A percentile compares a stretch with the other conserved stretches of the same genome.
These are phyloP conservation scores for Crambe crambe DNA, from an alignment of 37 sponge, comb jelly and placozoan species.

Conservation along the genomic window DNA sequence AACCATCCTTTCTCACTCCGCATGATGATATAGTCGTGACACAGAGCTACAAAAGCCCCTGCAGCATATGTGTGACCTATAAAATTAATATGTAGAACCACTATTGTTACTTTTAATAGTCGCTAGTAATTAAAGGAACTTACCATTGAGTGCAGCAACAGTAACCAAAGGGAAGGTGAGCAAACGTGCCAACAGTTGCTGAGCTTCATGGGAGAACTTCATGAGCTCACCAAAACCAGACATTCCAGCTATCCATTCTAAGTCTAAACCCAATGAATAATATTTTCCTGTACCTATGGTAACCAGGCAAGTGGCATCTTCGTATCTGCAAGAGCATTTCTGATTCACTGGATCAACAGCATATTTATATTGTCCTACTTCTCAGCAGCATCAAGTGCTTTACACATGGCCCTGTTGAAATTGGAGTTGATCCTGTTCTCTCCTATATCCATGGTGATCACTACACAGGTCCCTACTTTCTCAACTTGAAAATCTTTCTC, in stretches of 20 bases:
- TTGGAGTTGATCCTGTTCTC: slow-evolving; percentile 60
- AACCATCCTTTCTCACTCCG: slow-evolving; percentile 68
- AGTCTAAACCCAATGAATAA: slow-evolving; percentile 71
- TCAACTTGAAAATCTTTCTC: slow-evolving; percentile 21
- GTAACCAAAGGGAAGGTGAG: slow-evolving; percentile 72
- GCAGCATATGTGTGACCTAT: slow-evolving; percentile 79
- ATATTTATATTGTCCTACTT: slow-evolving; percentile 21
- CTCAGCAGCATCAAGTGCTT: slow-evolving; percentile 59
- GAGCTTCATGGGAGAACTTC: slow-evolving; percentile 11
- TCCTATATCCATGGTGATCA: slow-evolving; percentile 42
- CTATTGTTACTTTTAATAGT: background rate
- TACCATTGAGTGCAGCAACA: slow-evolving; percentile 83
- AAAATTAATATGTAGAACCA: background rate
- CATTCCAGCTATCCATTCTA: slow-evolving; percentile 14
- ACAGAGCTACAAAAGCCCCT: slow-evolving; percentile 65
- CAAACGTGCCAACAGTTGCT: slow-evolving; percentile 35
- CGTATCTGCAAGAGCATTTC: slow-evolving; percentile 32
- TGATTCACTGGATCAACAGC: background rate
- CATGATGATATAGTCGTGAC: slow-evolving; percentile 78
- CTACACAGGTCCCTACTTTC: slow-evolving; percentile 43
- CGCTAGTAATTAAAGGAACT: background rate
- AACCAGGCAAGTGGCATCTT: slow-evolving; percentile 51
- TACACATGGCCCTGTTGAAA: slow-evolving; percentile 36
- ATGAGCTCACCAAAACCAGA: background rate
- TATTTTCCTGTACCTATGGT: slow-evolving; percentile 75